These are phyloP conservation scores for Rallus crepitans DNA, from an alignment of 2,797 vertebrate species.

Conservation along the genomic window DNA sequence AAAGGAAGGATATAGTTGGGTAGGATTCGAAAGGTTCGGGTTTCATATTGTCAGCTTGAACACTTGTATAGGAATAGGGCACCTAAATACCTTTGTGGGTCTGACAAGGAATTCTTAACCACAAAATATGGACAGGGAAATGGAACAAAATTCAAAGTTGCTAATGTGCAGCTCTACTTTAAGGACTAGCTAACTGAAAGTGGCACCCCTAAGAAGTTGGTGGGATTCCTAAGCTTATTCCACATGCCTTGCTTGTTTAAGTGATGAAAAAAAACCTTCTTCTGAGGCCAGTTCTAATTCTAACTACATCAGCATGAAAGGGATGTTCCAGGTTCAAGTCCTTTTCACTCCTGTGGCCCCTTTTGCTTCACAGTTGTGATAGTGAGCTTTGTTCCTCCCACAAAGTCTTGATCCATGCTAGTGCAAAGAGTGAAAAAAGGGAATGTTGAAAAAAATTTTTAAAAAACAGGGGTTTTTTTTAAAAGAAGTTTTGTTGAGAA, in stretches of 20 bases:
- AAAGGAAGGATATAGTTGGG: slow-evolving; percentile 21
- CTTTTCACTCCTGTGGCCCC: slow-evolving; percentile 16
- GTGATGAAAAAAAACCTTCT: slow-evolving; percentile 41
- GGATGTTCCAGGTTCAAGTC: slow-evolving; percentile 22
- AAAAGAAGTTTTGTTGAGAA: slow-evolving; percentile 11
- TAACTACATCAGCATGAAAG: slow-evolving; percentile 2
- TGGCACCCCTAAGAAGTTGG: slow-evolving; percentile 19
- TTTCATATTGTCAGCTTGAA: slow-evolving; percentile 24
- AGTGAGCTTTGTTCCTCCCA: not conserved
- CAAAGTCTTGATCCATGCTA: not conserved
- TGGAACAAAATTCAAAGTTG: slow-evolving; percentile 16
- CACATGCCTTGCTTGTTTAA: slow-evolving; percentile 14
- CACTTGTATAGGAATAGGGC: not conserved
- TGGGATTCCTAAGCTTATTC: slow-evolving; percentile 48
- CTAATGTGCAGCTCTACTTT: slow-evolving; percentile 31
- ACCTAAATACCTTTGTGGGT: slow-evolving; percentile 48
- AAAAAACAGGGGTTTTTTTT: not conserved
- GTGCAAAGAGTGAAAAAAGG: not conserved
- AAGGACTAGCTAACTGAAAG: slow-evolving; percentile 44
- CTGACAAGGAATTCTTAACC: slow-evolving; percentile 49
- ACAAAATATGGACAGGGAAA: slow-evolving; percentile 12
- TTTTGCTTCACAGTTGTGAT: not conserved
- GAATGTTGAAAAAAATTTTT: not conserved
- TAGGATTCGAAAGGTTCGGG: slow-evolving; percentile 10
- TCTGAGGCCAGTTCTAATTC: not conserved